Base-by-base conservation (phyloP, 2,888 invertebrate genomes). In the Cryptus viduatorius region DNA sequence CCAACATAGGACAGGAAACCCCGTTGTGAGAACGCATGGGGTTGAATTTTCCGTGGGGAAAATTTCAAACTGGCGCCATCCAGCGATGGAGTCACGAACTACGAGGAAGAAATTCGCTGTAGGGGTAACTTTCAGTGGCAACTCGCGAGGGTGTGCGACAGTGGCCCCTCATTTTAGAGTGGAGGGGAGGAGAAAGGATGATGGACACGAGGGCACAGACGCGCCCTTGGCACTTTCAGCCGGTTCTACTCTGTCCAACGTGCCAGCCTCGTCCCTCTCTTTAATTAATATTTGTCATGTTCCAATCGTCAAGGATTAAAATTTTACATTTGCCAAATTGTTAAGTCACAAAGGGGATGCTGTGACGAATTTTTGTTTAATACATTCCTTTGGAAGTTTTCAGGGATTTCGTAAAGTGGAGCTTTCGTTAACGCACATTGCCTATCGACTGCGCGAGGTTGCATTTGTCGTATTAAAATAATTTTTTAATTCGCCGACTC, bases 31-130 rank as follows among this genome's bases (percentile, higher is more conserved):
- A 16, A 46, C 44, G 31, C 16, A 46, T 56, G 77, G 80, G 59
- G 12, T 29, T 37, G 31, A 31, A 83, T 82, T 88, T 87, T 76
- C 64, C 48, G 4, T 81, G 79, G 71, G 83, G 85, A 89, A 90
- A 90, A 89, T 78, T 79, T 69, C 81, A 86, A 56, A 3, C 88
- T 91, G 88, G 90, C 92, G 93, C 89, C 93, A 93, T 91, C 93
- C 86, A 53, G 85, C 89, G 88, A 80, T 68, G 5, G 64, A 48
- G 12, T 16, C 42, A 29, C 37, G 90, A 90, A 93, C 84, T 89
- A 81, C 82, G 64, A 84, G 61, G 71, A 31, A 16, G 48, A 69
- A 31, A 56, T 59, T 82, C 75, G 76, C 77, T 84, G 77, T 73
- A 78, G 79, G 89, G 89, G 87, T 86, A 79, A 82, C 42, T 69